Evolutionary conservation across 92 coral and sea anemone species (phyloP), one percentile per base, ranked within the genome.

Genomic region (Heteractis magnifica): DNA sequence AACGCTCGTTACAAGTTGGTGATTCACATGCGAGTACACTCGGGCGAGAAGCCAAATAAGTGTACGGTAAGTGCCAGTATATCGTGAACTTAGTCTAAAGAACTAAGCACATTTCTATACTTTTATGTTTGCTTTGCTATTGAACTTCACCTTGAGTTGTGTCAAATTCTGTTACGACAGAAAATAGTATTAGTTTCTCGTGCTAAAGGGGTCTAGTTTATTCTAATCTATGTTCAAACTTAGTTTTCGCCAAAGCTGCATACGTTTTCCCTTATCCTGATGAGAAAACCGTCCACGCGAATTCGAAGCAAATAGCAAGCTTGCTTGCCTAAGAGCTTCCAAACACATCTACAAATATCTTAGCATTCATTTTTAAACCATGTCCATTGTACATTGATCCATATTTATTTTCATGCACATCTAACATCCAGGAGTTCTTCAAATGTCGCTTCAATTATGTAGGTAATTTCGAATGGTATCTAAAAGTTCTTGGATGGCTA

Each of bases 21-120:
- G 11, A 97, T 97, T 68, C 99, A 97, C 62, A 97, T 97, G 99
- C 83, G 99, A 83, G 99, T 97, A 1, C 99, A 97, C 73, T 94
- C 98, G 10, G 99, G 99, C 72, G 99, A 97, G 87, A 94, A 95
- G 76, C 99, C 99, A 60, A 97, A 97, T 86, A 91, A 93, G 53
- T 97, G 99, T 87, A 94, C 99, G 98, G 99, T 97, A 85, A 91
- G 99, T 85, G n/a, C 41, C 14, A 15, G 14, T 65, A 16, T 49
- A 12, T 12, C 65, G 18, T 5, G 6, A 51, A 44, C 8, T 74
- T 74, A 21, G 52, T 3, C 6, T 49, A 49, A 18, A 75, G 55
- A 75, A 68, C 48, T 20, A 68, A 26, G 49, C 49, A 26, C 73
- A 68, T 68, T 68, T 68, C 23, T 68, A 1, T 68, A 10, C 12